Evolutionary conservation across 2,888 invertebrate species (phyloP).

Genomic region (Tenthredo livida): DNA sequence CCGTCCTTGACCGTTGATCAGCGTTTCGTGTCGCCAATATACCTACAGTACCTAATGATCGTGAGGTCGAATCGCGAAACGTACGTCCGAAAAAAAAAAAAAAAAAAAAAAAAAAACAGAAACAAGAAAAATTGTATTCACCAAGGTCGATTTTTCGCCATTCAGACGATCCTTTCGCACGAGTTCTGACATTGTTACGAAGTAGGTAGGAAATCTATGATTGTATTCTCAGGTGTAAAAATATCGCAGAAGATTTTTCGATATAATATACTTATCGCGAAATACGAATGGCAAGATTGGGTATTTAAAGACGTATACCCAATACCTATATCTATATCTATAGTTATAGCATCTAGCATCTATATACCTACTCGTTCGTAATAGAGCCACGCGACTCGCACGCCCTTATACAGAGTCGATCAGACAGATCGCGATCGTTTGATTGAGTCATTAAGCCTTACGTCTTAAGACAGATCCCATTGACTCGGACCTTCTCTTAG

Average conservation of each 20-base stretch:
- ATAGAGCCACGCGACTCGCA: slow-evolving; percentile 69
- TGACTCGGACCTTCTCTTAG: slow-evolving; percentile 63
- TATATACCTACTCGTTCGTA: slow-evolving; percentile 57
- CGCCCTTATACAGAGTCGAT: slow-evolving; percentile 74
- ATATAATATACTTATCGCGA: background rate
- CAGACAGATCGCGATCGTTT: slow-evolving; percentile 66
- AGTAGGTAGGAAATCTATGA: background rate
- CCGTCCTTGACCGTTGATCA: slow-evolving; percentile 16
- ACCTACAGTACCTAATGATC: background rate
- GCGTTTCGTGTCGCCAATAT: background rate
- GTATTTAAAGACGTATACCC: too few species aligned
- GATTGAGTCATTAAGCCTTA: slow-evolving; percentile 74
- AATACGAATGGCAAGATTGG: background rate
- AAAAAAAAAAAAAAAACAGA: background rate
- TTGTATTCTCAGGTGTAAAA: background rate
- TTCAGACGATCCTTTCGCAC: background rate
- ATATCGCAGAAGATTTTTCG: background rate
- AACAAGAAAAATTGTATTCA: background rate
- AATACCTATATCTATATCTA: background rate
- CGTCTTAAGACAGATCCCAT: slow-evolving; percentile 72
- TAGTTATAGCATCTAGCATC: background rate
- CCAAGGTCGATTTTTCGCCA: background rate
- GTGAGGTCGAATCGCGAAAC: background rate
- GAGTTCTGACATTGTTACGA: background rate
- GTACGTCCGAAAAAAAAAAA: background rate